These are phyloP conservation scores for Lasioglossum pauxillum DNA, from an alignment of 2,888 invertebrate species.

Conservation along the genomic window DNA sequence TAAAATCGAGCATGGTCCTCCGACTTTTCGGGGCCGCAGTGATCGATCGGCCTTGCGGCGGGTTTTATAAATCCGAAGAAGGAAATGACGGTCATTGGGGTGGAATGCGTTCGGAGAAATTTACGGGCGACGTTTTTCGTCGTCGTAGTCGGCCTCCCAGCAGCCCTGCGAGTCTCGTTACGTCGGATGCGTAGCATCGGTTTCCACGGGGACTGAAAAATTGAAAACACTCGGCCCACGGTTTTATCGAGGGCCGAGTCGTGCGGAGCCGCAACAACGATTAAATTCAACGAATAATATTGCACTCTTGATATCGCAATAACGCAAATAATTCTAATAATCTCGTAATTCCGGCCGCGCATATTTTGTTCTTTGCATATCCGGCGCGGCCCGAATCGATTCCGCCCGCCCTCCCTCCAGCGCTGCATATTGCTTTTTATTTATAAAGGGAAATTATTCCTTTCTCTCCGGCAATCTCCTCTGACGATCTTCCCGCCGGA, in stretches of 20 bases:
- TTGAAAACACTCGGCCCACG: slow-evolving; percentile 12
- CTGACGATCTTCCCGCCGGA: neutral
- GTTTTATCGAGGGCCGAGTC: neutral
- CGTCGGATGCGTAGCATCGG: neutral
- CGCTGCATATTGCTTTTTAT: slow-evolving; percentile 6
- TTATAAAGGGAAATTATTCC: slow-evolving; percentile 24
- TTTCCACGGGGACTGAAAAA: slow-evolving; percentile 7
- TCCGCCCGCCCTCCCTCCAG: neutral
- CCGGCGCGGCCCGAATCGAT: slow-evolving; percentile 1
- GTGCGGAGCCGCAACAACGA: neutral
- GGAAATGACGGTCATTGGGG: slow-evolving; percentile 32
- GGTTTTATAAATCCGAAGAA: slow-evolving; percentile 30
- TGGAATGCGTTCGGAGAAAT: slow-evolving; percentile 28
- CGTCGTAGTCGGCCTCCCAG: neutral
- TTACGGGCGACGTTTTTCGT: slow-evolving; percentile 22
- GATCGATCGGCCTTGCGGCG: slow-evolving; percentile 27
- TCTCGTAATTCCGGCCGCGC: slow-evolving; percentile 10
- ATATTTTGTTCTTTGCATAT: slow-evolving; percentile 14
- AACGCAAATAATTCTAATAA: slow-evolving; percentile 48
- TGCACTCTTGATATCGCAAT: slow-evolving; percentile 12
- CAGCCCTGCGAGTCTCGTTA: neutral
- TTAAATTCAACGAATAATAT: slow-evolving; percentile 32
- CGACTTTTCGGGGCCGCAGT: neutral
- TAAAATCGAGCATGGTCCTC: neutral
- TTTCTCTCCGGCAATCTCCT: neutral